Evolutionary conservation across 2,113 vertebrate genomes (phyloP), one percentile per base, ranked within the genome.

Genomic region (Numenius arquata): DNA sequence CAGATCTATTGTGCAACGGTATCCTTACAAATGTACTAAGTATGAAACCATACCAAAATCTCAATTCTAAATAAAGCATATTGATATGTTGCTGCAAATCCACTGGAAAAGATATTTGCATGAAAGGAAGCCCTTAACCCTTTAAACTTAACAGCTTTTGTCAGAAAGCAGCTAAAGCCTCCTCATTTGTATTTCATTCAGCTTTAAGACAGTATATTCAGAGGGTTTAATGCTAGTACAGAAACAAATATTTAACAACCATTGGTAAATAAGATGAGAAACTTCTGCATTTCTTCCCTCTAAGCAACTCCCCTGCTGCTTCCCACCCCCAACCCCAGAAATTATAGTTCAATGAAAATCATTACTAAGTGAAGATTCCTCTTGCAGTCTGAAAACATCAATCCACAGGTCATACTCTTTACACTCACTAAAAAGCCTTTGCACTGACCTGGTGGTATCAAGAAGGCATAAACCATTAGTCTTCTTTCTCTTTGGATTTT

Each of bases 41-140:
- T 71, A 71, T 34, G 83, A 89, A 76, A 93, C 36, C 55, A 86
- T 22, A 78, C 4, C 78, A 55, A 93, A 88, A 89, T 93, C 63
- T 96, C 70, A 79, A 6, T 92, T 77, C 83, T 66, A 86, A 94
- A 97, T 56, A 48, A 89, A 97, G 68, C 32, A 41, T 94, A 96
- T 73, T 70, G 76, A 70, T 82, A 93, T 25, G 16, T 55, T 94
- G 90, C 48, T 76, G 71, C 61, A 83, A 92, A 96, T 66, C 86
- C 55, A 94, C 89, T 55, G n/a, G 68, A 70, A 76, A 76, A 92
- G 92, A 85, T 36, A 59, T 52, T 43, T 76, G 25, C 38, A 67
- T 30, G 43, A 90, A 87, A 93, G 77, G 25, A 96, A 89, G 56
- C 56, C 68, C 78, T 59, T 70, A 93, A 91, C 59, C 62, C 66